A percentile compares a stretch with the other conserved stretches of the same genome.
Evolutionary conservation across 1,140 invertebrate species (phyloP).

Genomic region (Nilaparvata lugens): DNA sequence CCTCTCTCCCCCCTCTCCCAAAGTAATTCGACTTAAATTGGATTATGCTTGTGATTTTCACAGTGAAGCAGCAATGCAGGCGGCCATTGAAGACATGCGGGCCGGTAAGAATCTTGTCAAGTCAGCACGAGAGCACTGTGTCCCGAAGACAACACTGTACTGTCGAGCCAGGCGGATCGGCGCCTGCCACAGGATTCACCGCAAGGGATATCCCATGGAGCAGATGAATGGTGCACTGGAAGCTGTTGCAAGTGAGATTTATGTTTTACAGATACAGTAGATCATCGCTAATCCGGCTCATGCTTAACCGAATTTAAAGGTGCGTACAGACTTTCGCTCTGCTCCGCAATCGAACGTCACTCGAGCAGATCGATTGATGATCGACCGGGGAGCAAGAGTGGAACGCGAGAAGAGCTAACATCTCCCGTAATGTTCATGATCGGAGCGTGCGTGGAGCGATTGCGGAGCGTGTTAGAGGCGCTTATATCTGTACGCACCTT

Average conservation of each 20-base stretch:
- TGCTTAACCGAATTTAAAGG: slow-evolving; percentile 1
- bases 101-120: slow-evolving; percentile 25
- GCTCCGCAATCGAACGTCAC: background rate
- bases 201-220: slow-evolving; percentile 39
- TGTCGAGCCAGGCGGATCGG: slow-evolving; percentile 38
- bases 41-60: slow-evolving; percentile 19
- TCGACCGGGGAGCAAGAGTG: too few relatives aligned
- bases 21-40: too few relatives aligned
- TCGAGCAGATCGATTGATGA: too few relatives aligned
- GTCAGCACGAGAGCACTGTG: background rate
- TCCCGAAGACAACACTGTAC: slow-evolving; percentile 33
- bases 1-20: too few relatives aligned
- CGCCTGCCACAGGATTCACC: slow-evolving; percentile 34
- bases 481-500: background rate
- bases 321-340: background rate
- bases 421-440: background rate
- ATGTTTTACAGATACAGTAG: background rate
- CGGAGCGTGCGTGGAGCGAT: background rate
- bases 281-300: too few relatives aligned
- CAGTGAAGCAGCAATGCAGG: slow-evolving; percentile 35
- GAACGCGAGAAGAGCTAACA: background rate
- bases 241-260: slow-evolving; percentile 35
- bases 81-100: slow-evolving; percentile 37
- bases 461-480: too few relatives aligned
- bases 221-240: slow-evolving; percentile 39